phyloP scores from a whole-genome alignment of 1,140 invertebrate genomes.

The Marisa cornuarietis region DNA sequence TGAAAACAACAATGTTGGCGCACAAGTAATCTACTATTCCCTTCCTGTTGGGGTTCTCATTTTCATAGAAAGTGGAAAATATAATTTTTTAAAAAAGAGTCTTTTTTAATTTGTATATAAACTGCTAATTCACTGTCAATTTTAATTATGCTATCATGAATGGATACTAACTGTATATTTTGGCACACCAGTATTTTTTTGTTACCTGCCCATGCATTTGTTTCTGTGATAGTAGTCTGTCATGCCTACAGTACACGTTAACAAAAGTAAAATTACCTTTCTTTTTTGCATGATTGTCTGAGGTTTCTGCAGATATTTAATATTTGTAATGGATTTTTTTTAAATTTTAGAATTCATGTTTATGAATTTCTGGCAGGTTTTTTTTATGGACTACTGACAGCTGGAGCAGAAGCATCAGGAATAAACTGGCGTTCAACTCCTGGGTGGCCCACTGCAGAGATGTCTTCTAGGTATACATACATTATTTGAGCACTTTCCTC shows the following conservation, averaged over 20 bases:
- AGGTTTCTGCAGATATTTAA: background rate
- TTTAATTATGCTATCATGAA: too few relatives aligned
- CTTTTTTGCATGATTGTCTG: background rate
- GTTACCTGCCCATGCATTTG: background rate
- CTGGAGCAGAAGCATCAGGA: conserved; percentile 64
- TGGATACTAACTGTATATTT: too few relatives aligned
- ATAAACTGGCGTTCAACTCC: conserved; percentile 76
- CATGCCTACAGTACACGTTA: background rate
- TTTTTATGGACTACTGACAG: conserved; percentile 80
- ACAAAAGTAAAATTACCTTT: background rate
- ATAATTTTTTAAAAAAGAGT: background rate
- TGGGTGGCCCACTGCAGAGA: conserved; percentile 84
- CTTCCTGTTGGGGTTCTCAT: conserved; percentile 17
- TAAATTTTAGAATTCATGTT: background rate
- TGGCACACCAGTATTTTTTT: too few relatives aligned
- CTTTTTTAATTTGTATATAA: too few relatives aligned
- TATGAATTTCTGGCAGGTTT: conserved; percentile 70
- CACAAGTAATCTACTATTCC: too few relatives aligned
- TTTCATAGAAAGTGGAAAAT: background rate
- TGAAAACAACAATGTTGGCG: too few relatives aligned
- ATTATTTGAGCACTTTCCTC: background rate
- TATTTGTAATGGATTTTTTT: background rate
- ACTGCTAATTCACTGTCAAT: too few relatives aligned
- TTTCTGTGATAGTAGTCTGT: background rate
- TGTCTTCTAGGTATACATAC: conserved; percentile 74